Percentiles rank a stretch among this genome's conserved stretches.
These are phyloP conservation scores for Sabatieria punctata DNA, from an alignment of 2,888 invertebrate genomes.

Conservation along the genomic window DNA sequence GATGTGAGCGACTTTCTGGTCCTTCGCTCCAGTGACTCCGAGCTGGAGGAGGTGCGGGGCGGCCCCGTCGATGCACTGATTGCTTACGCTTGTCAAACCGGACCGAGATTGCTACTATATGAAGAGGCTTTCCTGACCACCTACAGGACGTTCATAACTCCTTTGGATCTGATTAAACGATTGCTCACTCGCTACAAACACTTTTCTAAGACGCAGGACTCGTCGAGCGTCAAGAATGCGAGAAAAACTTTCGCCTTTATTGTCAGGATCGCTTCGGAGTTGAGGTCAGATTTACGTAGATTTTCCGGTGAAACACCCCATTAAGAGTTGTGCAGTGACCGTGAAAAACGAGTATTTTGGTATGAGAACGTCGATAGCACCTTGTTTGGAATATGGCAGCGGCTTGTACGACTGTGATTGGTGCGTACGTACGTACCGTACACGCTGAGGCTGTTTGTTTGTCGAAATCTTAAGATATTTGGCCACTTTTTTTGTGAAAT, in stretches of 20 bases:
- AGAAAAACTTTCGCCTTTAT: conserved; percentile 76
- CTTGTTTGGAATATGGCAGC: too few relatives aligned
- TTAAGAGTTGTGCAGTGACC: too few relatives aligned
- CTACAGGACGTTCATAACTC: conserved; percentile 81
- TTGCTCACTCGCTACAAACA: conserved; percentile 59
- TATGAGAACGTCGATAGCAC: too few relatives aligned
- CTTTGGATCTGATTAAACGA: conserved; percentile 65
- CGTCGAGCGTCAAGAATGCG: conserved; percentile 44
- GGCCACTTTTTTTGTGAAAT: too few relatives aligned
- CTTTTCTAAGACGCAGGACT: conserved; percentile 35
- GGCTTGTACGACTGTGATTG: too few relatives aligned
- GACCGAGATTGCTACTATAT: conserved; percentile 49
- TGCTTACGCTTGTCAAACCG: conserved; percentile 79
- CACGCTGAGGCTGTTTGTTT: too few relatives aligned
- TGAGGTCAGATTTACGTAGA: conserved; percentile 55
- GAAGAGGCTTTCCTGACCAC: conserved; percentile 97
- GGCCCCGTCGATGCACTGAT: conserved; percentile 83
- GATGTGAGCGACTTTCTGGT: neutral
- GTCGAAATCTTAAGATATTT: too few relatives aligned
- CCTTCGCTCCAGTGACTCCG: conserved; percentile 8
- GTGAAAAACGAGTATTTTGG: too few relatives aligned
- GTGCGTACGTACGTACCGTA: too few relatives aligned
- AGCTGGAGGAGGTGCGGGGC: conserved; percentile 56
- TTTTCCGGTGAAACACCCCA: too few relatives aligned
- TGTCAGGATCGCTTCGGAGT: conserved; percentile 80